Evolutionary conservation across 2,797 vertebrate genomes (phyloP).

Genomic region (Telmatherina bonti): DNA sequence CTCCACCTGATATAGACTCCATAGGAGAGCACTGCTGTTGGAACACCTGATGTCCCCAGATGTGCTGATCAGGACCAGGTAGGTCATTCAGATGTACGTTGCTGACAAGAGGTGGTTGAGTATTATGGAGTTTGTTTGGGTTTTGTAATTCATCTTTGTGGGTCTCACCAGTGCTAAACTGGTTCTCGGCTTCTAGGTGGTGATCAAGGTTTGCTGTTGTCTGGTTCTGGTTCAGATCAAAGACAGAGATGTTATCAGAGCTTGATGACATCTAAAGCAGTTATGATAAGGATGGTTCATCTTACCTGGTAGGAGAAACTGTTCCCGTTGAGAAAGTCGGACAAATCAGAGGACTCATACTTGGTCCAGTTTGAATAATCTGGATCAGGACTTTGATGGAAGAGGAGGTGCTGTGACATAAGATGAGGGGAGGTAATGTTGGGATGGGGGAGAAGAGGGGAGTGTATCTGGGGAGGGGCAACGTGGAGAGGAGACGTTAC

Average conservation of each 20-base stretch:
- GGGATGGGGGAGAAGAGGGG: not conserved
- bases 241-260: not conserved
- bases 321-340: conserved; percentile 18
- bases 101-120: not conserved
- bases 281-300: accelerated
- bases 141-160: conserved; percentile 13
- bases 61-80: conserved; percentile 5
- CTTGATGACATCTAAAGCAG: not conserved
- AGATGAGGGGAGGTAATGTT: conserved; percentile 18
- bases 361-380: conserved; percentile 30
- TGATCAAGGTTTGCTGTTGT: conserved; percentile 18
- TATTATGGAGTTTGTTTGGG: conserved; percentile 2
- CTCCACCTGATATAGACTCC: conserved; percentile 25
- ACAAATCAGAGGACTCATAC: conserved; percentile 14
- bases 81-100: not conserved
- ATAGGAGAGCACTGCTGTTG: conserved; percentile 34
- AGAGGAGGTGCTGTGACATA: conserved; percentile 16
- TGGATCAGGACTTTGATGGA: not conserved
- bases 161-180: conserved; percentile 3
- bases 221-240: conserved; percentile 41
- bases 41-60: conserved; percentile 35
- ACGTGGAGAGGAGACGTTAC: conserved; percentile 7
- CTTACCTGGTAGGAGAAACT: conserved; percentile 52
- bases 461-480: not conserved
- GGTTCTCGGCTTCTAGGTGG: conserved; percentile 41